Evolutionary conservation across 2,797 vertebrate genomes (phyloP), one percentile per base, ranked within the genome.

Genomic region (Pangasius macronema): DNA sequence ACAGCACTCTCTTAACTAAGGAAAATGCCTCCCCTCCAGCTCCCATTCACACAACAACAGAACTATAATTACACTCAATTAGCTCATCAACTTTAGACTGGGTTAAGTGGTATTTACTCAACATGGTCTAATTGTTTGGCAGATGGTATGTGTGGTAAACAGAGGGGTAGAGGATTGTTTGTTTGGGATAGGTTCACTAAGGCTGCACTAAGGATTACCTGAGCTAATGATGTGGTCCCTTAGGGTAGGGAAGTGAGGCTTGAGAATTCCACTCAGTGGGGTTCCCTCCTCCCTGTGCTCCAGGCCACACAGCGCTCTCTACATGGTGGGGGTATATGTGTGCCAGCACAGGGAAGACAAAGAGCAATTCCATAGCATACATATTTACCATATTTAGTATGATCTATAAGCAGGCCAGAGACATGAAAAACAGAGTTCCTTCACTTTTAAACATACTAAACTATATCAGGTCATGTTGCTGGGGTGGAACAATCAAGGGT

Each of bases 41-140:
- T 89, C 67, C 70, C 77, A 87, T 87, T 89, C 86, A 83, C 82
- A 89, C 70, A 89, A 91, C 87, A 92, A 87, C 87, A 87, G 87
- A 82, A 75, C 88, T 90, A 87, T 89, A 92, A 89, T 92, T 92
- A 92, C 88, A 90, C 72, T 87, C 90, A 92, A 91, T 92, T 91
- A 92, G 91, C 91, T 91, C 91, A 88, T 92, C 90, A 91, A 90
- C 91, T 91, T 90, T 88, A 90, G 88, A 89, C 88, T 85, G 88
- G 88, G 86, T 84, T 92, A 92, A 92, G 90, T 89, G 85, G 86
- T 92, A 90, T 92, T 92, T 92, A 91, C 88, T 90, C 91, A 92
- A 91, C 90, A 88, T 76, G 42, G 87, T 65, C 91, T 91, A 91
- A 88, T 92, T 91, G 90, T 88, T 80, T 87, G 90, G 89, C 91